Evolutionary conservation across 2,888 invertebrate species (phyloP), one percentile per base, ranked within the genome.

Genomic region (Lasiommata megera): DNA sequence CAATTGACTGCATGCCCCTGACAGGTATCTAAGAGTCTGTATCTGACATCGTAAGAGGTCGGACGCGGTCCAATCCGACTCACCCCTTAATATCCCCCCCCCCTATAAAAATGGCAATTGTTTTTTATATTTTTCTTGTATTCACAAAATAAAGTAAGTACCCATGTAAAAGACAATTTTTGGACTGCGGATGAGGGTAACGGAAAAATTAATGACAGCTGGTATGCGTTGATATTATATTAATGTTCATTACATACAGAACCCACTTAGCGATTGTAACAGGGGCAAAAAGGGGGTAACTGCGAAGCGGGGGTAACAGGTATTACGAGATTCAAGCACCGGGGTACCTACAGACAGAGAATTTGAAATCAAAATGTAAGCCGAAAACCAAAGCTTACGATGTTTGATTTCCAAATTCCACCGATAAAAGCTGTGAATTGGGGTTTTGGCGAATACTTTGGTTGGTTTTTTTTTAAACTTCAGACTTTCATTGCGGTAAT

Each of bases 201-300:
- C 23, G 34, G 55, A 55, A 59, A n/a, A 46, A 59, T 59, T 59
- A 59, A 51, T 55, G 17, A 58, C 47, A 58, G 53, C 17, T 46
- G 54, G 54, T 31, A 50, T 31, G 18, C 41, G 51, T 55, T 59
- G 50, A 40, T 50, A 38, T 37, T 23, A 28, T n/a, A 37, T 41
- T 41, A 31, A 52, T 52, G n/a, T 50, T 58, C 14, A 44, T 50
- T 52, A 55, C 48, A 58, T 40, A 60, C 38, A 40, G 56, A 46
- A 61, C 66, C 67, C 66, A 55, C 66, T 67, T 62, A 60, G 64
- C 64, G 46, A 48, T 62, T 60, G 63, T 54, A 53, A 53, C 47
- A 31, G 40, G 61, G 57, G 38, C 31, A 11, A 46, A 7, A 44
- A 14, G 40, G 64, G 61, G 54, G 38, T 46, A 50, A 56, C 57